Evolutionary conservation across 2,113 vertebrate genomes (phyloP).

Genomic region (Bos javanicus): DNA sequence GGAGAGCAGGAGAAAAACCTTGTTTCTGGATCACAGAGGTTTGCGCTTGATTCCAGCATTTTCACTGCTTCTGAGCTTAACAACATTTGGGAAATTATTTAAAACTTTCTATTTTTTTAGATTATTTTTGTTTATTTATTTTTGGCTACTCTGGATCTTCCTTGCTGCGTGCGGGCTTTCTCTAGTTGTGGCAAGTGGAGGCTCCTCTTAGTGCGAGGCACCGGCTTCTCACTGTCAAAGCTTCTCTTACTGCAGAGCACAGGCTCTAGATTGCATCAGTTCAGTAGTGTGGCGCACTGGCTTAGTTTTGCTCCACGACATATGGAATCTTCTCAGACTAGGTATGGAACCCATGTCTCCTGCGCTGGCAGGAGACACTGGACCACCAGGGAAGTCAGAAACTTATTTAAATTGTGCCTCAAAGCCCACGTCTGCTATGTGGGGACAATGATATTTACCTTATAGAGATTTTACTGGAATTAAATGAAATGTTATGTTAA

Average conservation of each 20-base stretch:
- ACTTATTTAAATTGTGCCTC: background rate
- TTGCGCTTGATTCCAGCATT: background rate
- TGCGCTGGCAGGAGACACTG: background rate
- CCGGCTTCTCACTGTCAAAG: fast-evolving
- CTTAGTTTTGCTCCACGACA: background rate
- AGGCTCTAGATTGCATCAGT: background rate
- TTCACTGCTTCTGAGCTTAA: background rate
- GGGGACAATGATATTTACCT: background rate
- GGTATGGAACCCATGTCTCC: background rate
- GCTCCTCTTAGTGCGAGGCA: background rate
- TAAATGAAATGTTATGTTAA: background rate
- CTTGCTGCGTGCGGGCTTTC: background rate
- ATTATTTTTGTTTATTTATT: background rate
- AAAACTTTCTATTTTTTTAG: background rate
- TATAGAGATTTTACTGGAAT: background rate
- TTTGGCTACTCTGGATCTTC: background rate
- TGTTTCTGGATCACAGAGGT: background rate
- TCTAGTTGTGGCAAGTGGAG: background rate
- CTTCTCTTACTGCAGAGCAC: background rate
- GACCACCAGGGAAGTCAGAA: background rate
- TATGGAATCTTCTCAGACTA: background rate
- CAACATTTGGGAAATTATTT: background rate
- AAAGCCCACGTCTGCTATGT: background rate
- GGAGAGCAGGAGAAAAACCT: background rate
- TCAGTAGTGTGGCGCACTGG: fast-evolving